These are phyloP conservation scores for Antechinus flavipes DNA, from an alignment of 2,113 vertebrate genomes.

Conservation along the genomic window DNA sequence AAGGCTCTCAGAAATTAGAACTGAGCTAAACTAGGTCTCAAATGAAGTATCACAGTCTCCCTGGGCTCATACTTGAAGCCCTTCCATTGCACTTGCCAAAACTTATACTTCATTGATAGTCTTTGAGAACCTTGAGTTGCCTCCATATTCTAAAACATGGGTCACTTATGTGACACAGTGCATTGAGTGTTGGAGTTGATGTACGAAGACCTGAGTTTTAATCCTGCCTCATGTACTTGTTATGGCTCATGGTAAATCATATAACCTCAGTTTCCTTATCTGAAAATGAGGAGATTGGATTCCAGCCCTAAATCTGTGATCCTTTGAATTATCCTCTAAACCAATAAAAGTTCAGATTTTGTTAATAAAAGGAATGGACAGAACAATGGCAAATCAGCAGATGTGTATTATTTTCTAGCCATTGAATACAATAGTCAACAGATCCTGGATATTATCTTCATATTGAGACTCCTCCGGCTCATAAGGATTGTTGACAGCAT, in stretches of 20 bases:
- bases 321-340: not conserved
- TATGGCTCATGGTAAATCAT: not conserved
- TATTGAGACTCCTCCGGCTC: constrained; percentile 91
- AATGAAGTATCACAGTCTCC: not conserved
- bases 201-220: not conserved
- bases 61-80: not conserved
- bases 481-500: constrained; percentile 93
- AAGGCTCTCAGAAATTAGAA: not conserved
- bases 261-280: not conserved
- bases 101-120: not conserved
- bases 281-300: not conserved
- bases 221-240: not conserved
- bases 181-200: not conserved
- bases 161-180: not conserved
- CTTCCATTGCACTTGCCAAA: not conserved
- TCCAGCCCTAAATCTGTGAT: not conserved
- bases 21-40: not conserved
- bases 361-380: not conserved
- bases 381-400: not conserved
- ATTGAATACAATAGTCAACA: constrained; percentile 90
- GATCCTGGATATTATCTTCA: constrained; percentile 95
- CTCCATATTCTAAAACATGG: not conserved
- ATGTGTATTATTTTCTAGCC: constrained; percentile 76
- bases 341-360: not conserved
- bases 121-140: not conserved